Evolutionary conservation across 2,888 invertebrate species (phyloP).

Genomic region (Amiota minor): DNA sequence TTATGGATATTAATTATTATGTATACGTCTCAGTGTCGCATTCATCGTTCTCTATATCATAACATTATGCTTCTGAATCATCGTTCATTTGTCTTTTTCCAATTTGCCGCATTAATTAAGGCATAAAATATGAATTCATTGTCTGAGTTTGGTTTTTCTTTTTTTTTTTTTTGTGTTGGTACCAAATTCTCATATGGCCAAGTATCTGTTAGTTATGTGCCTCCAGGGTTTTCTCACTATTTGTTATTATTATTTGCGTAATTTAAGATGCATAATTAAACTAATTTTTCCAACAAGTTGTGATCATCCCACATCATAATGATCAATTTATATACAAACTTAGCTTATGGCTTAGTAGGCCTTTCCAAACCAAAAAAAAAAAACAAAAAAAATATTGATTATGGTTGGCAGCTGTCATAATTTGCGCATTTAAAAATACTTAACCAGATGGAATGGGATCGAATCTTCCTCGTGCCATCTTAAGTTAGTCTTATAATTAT

Average conservation of each 20-base stretch:
- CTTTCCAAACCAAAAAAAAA: too few relatives aligned
- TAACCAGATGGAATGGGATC: background rate
- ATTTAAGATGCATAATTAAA: too few relatives aligned
- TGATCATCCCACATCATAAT: too few relatives aligned
- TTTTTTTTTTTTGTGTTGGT: constrained; percentile 15
- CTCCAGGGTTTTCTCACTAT: background rate
- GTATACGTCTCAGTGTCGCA: constrained; percentile 44
- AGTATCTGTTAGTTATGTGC: too few relatives aligned
- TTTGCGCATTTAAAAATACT: constrained; percentile 9
- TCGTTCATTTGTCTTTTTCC: constrained; percentile 31
- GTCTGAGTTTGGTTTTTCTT: background rate
- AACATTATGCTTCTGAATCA: background rate
- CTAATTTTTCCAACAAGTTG: too few relatives aligned
- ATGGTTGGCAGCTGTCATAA: background rate
- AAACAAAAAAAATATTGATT: background rate
- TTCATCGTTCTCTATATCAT: constrained; percentile 44
- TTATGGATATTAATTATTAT: constrained; percentile 60
- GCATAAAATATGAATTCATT: constrained; percentile 1
- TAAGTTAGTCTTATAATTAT: constrained; percentile 9
- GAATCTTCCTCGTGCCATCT: background rate
- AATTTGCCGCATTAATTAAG: constrained; percentile 25
- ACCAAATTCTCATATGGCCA: background rate
- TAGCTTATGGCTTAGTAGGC: constrained; percentile 23
- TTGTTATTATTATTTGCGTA: too few relatives aligned
- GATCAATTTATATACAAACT: too few relatives aligned